Percentiles rank a stretch among this genome's conserved stretches.
phyloP scores from a whole-genome alignment of 1,140 invertebrate species.

The Lasioglossum albipes region DNA sequence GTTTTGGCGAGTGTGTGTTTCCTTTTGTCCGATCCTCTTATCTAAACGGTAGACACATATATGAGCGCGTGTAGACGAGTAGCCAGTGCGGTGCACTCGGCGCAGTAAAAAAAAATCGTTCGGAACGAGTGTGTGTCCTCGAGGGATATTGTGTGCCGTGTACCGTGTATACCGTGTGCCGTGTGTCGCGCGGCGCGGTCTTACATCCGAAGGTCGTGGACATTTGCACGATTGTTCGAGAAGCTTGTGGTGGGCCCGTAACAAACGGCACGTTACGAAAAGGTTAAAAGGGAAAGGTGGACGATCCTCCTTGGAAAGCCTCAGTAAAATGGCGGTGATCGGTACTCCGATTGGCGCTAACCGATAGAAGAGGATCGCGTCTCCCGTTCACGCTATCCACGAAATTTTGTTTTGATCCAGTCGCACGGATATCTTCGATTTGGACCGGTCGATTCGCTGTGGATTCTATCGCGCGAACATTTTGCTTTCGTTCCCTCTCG shows the following conservation, averaged over 20 bases:
- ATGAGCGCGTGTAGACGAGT: constrained; percentile 36
- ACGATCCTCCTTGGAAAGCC: constrained; percentile 50
- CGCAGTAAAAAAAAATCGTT: constrained; percentile 32
- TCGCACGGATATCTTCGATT: constrained; percentile 7
- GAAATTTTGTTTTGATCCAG: constrained; percentile 62
- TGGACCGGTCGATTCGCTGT: constrained; percentile 27
- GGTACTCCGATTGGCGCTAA: constrained; percentile 68
- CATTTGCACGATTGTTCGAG: constrained; percentile 46
- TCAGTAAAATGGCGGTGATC: constrained; percentile 77
- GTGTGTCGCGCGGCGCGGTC: constrained; percentile 5
- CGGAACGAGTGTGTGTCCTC: background rate
- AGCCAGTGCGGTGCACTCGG: constrained; percentile 35
- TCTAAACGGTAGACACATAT: constrained; percentile 15
- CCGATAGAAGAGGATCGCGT: constrained; percentile 65
- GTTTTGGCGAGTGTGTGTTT: constrained; percentile 18
- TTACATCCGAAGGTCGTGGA: constrained; percentile 31
- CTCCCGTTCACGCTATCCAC: constrained; percentile 49
- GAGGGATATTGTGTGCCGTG: background rate
- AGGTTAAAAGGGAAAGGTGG: constrained; percentile 45
- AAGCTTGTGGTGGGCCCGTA: constrained; percentile 33
- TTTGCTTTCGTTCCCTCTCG: constrained; percentile 10
- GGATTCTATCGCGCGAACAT: constrained; percentile 19
- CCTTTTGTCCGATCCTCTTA: background rate
- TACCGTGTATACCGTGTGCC: background rate
- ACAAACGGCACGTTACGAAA: constrained; percentile 17